Base-by-base conservation (phyloP, 2,113 vertebrate genomes). In the Pangasianodon gigas region DNA sequence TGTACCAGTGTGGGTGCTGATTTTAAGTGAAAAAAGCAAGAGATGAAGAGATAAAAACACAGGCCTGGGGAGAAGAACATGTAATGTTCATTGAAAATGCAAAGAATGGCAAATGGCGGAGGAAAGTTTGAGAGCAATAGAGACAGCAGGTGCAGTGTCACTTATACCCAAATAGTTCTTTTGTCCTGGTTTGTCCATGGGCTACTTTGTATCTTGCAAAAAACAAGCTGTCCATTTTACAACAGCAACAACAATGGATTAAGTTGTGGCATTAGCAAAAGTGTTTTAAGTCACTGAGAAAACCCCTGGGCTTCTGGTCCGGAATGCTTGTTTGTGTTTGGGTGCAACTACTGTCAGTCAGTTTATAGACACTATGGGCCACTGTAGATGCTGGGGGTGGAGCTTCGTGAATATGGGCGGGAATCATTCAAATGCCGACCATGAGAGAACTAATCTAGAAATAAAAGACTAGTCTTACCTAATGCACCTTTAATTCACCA, bases 1-100 rank as follows among this genome's bases (percentile, higher is more conserved):
- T 84, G 37, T 46, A 37, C 83, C 32, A 82, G 88, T 89, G 62
- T 91, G 91, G 87, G 85, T 90, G 85, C 75, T 84, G 52, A 69
- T 89, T 92, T 79, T 83, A 86, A 93, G 94, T 60, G 92, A 94
- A 92, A 88, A 90, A 87, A 87, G 92, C 56, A 58, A 89, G 89
- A 89, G 87, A 81, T 71, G 93, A 82, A 84, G 91, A 91, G 82
- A 90, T 92, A 92, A 79, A 11, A 54, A 26, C 37, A 88, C 32
- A 80, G 6, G 46, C 75, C 58, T 88, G 56, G 75, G 60, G 58
- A 87, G 29, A 79, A 62, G 41, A n/a, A 18, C 41, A 75, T 21
- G 26, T 80, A 81, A 24, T 46, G 18, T 26, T 58, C 46, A 88
- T 88, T 88, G 44, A 82, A 67, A 67, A 51, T 37, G 77, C 26